Evolutionary conservation across 30 jellyfish, hydroid and myxozoan genomes (phyloP), one percentile per base, ranked within the genome.

Genomic region (Aurelia coerulea): DNA sequence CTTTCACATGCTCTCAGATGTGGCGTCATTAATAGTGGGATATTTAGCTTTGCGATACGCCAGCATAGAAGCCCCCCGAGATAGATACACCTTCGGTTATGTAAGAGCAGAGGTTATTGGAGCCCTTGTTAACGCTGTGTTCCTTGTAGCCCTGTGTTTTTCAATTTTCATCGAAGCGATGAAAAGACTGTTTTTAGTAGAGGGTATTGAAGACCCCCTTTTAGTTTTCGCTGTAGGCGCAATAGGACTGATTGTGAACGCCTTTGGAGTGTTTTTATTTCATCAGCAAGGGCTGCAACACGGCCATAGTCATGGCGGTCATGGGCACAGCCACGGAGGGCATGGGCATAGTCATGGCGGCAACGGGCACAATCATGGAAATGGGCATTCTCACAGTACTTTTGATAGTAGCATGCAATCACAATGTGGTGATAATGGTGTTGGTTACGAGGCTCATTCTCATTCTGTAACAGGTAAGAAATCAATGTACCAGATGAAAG

Each of bases 21-120:
- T 96, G 3, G 97, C 96, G 3, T 96, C 99, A 33, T 91, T 96
- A 19, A 68, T 96, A 10, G 98, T 96, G 68, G 99, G 98, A 16
- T 96, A 79, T 50, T 46, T 96, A 53, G 98, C 99, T 10, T 83
- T 91, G 34, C 64, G 92, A 75, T 90, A 90, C 68, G 87, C 98
- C 1, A 72, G 59, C 33, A 75, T 63, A 33, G 87, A 89, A 17
- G 97, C 96, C 6, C 94, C 92, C 13, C 86, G 84, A 58, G 97
- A 85, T 7, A 76, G 91, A 64, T 95, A 90, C 84, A 90, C 99
- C 2, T 96, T 86, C 74, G 99, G 99, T 37, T 91, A 88, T 74
- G 98, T 97, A 23, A 62, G 99, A 41, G 98, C 98, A 3, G 98
- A 91, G 78, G 98, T 91, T 10, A 77, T 96, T 23, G 99, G 99